Evolutionary conservation across 2,797 vertebrate genomes (phyloP).

Genomic region (Balearica regulorum): DNA sequence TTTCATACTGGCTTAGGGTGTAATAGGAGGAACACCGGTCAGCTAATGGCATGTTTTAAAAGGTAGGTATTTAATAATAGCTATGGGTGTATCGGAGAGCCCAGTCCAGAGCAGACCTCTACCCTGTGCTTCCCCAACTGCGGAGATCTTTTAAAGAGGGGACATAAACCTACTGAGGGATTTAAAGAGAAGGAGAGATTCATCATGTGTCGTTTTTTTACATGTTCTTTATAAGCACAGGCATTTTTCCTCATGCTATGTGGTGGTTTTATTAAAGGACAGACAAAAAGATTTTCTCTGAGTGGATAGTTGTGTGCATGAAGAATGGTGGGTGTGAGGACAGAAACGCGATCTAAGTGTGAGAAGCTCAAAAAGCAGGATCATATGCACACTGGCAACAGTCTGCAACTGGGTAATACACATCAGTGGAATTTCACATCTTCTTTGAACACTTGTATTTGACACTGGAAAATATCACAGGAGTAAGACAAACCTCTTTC

Average conservation of each 20-base stretch:
- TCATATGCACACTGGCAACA: not conserved
- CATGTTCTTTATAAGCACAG: not conserved
- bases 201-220: not conserved
- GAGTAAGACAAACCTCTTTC: not conserved
- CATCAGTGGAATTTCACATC: constrained; percentile 61
- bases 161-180: not conserved
- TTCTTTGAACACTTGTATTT: constrained; percentile 38
- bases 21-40: not conserved
- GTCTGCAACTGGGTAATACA: not conserved
- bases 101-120: not conserved
- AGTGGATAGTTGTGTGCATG: not conserved
- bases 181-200: not conserved
- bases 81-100: not conserved
- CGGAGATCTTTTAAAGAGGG: not conserved
- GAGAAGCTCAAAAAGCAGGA: not conserved
- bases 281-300: not conserved
- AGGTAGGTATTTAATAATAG: not conserved
- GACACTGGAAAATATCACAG: not conserved
- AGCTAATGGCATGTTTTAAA: not conserved
- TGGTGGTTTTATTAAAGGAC: not conserved
- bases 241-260: not conserved
- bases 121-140: not conserved
- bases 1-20: not conserved
- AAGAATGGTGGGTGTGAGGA: not conserved
- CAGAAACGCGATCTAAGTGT: not conserved